Percentiles rank a stretch among this genome's conserved stretches.
Conservation (phyloP, 23 tunicate species). For the Pegea sp. region DNA sequence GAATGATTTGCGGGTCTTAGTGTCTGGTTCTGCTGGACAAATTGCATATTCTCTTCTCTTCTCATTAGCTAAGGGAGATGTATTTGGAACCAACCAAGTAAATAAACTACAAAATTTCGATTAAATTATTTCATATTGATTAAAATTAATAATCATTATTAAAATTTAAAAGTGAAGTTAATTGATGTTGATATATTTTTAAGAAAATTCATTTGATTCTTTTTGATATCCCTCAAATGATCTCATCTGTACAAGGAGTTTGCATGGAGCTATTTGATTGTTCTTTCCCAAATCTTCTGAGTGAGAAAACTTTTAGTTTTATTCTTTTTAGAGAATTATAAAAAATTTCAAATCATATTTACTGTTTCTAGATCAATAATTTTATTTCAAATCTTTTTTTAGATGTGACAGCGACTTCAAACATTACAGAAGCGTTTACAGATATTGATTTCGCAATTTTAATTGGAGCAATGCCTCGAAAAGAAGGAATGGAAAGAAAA, state of each 20-base stretch:
- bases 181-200: no score
- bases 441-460: constrained; percentile 82
- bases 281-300: constrained; percentile 64
- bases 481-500: constrained; percentile 93
- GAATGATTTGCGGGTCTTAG: constrained; percentile 59
- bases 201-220: constrained; percentile 39
- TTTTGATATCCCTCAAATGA: constrained; percentile 58
- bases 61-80: constrained; percentile 93
- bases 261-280: constrained; percentile 85
- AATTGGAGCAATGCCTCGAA: constrained; percentile 95
- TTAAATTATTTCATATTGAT: background rate
- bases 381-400: no score
- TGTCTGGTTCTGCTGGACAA: constrained; percentile 98
- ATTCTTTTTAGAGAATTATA: no score
- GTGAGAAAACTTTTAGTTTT: constrained; percentile 5
- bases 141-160: background rate
- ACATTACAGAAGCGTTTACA: constrained; percentile 60
- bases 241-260: constrained; percentile 54
- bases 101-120: background rate
- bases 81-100: constrained; percentile 67
- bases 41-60: constrained; percentile 80
- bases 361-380: no score
- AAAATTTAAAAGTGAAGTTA: no score
- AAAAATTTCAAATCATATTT: no score
- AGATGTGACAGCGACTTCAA: constrained; percentile 51